Conservation (phyloP, 2,113 vertebrate genomes). For the Spheniscus mendiculus region DNA sequence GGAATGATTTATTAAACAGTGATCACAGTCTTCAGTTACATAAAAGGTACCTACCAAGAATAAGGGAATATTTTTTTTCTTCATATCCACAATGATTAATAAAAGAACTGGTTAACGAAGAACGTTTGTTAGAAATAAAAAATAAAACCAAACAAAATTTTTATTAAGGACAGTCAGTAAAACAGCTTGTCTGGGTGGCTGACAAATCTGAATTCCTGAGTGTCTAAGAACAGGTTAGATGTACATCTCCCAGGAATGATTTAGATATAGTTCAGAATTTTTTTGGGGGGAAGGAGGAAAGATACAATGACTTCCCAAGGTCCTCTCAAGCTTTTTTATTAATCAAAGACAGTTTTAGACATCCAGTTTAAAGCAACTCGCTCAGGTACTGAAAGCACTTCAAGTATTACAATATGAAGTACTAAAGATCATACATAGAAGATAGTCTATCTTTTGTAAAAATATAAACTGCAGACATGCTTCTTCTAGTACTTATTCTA, state of each 20-base stretch:
- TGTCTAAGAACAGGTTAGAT: neutral
- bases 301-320: neutral
- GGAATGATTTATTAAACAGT: neutral
- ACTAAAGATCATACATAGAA: neutral
- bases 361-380: neutral
- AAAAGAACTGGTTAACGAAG: neutral
- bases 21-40: neutral
- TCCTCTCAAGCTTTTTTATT: neutral
- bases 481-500: neutral
- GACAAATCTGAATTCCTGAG: neutral
- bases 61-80: neutral
- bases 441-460: neutral
- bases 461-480: neutral
- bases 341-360: neutral
- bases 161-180: neutral
- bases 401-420: neutral
- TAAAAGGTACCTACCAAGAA: neutral
- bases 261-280: neutral
- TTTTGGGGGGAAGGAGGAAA: accelerated
- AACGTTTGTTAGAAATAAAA: neutral
- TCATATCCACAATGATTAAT: neutral
- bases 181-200: neutral
- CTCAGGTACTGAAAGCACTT: neutral
- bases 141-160: neutral
- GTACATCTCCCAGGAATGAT: neutral